These are phyloP conservation scores for Syngnathus rostellatus DNA, from an alignment of 2,797 vertebrate genomes.

Conservation along the genomic window DNA sequence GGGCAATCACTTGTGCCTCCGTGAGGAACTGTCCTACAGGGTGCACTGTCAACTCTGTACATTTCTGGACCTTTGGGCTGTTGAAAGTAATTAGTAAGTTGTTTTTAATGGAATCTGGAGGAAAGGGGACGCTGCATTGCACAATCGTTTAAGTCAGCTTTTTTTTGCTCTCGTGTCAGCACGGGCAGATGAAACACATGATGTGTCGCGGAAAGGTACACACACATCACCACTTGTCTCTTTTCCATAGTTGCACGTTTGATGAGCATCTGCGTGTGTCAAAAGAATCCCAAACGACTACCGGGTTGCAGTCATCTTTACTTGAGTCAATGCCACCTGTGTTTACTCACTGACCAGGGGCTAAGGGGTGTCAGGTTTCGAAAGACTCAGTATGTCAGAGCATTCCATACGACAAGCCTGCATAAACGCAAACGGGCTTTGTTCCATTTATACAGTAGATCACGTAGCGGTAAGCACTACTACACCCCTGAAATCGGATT, in stretches of 20 bases:
- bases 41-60: background rate
- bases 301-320: background rate
- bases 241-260: background rate
- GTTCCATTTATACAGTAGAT: background rate
- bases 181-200: background rate
- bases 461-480: background rate
- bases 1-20: too few species aligned
- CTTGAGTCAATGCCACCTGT: background rate
- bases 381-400: background rate
- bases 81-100: background rate
- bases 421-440: background rate
- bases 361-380: background rate
- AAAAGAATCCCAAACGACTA: background rate
- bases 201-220: background rate
- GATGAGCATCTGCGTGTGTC: background rate
- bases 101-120: background rate
- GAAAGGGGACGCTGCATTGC: background rate
- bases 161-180: background rate
- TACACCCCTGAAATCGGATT: background rate
- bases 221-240: background rate
- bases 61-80: background rate
- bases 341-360: background rate
- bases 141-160: background rate
- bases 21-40: too few species aligned
- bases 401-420: background rate